A percentile compares a stretch with the other conserved stretches of the same genome.
Conservation (phyloP, 2,888 invertebrate genomes). For the Trachelus iudaicus region DNA sequence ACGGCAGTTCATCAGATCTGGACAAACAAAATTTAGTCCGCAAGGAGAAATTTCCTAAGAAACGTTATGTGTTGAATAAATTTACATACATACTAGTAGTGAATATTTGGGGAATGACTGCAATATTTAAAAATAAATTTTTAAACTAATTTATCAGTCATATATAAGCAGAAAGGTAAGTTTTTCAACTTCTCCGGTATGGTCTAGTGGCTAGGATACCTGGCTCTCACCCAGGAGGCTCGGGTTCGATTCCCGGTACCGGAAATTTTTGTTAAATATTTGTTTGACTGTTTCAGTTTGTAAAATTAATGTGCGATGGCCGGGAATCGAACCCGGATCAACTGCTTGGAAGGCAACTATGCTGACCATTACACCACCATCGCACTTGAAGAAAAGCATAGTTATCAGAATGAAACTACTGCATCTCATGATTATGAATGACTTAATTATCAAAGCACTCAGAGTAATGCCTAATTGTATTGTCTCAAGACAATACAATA, state of each 20-base stretch:
- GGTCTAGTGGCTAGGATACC: conserved; percentile 74
- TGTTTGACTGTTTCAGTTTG: neutral
- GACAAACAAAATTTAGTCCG: neutral
- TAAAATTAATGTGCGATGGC: conserved; percentile 54
- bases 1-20: neutral
- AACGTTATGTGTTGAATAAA: neutral
- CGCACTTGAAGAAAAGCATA: conserved; percentile 39
- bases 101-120: neutral
- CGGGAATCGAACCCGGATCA: conserved; percentile 66
- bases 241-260: conserved; percentile 32
- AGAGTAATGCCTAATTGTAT: neutral
- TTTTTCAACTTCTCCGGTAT: conserved; percentile 65
- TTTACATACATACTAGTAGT: neutral
- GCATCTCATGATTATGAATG: neutral
- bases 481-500: neutral
- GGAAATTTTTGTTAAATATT: neutral
- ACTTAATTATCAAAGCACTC: neutral
- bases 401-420: neutral
- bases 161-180: neutral
- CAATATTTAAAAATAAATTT: neutral
- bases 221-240: conserved; percentile 73
- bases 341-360: conserved; percentile 66
- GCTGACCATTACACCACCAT: conserved; percentile 66
- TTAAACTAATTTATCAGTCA: neutral
- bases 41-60: neutral